Evolutionary conservation across 2,113 vertebrate species (phyloP).

Genomic region (Mastomys natalensis): DNA sequence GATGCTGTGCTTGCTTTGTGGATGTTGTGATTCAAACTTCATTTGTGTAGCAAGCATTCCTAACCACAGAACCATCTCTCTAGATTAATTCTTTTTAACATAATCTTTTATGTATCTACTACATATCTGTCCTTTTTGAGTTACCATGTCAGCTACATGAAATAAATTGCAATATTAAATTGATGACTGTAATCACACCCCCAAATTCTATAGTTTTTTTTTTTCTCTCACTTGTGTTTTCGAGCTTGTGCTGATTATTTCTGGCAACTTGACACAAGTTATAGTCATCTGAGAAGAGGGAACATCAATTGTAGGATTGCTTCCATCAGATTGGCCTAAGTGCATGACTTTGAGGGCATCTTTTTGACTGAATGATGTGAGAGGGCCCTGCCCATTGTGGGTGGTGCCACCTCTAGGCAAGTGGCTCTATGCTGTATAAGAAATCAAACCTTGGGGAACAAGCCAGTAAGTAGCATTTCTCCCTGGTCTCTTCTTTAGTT

Average conservation of each 20-base stretch:
- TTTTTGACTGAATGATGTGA: background rate
- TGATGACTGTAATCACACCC: background rate
- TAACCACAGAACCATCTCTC: background rate
- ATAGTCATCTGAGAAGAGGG: background rate
- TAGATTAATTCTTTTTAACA: background rate
- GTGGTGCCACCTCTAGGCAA: background rate
- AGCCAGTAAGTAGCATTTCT: background rate
- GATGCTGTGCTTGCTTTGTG: background rate
- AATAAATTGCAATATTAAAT: background rate
- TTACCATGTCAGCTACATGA: background rate
- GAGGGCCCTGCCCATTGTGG: background rate
- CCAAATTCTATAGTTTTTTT: background rate
- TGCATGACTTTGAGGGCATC: background rate
- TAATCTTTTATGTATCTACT: background rate
- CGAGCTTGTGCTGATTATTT: background rate
- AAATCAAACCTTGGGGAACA: background rate
- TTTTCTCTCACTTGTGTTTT: background rate
- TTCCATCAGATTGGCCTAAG: background rate
- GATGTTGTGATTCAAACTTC: background rate
- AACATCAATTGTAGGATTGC: background rate
- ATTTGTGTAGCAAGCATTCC: background rate
- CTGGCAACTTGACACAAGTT: background rate
- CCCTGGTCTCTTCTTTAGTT: background rate
- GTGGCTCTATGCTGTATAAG: background rate
- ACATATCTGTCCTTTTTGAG: background rate